Conservation (phyloP, 1,140 invertebrate genomes). For the Diorhabda carinulata region DNA sequence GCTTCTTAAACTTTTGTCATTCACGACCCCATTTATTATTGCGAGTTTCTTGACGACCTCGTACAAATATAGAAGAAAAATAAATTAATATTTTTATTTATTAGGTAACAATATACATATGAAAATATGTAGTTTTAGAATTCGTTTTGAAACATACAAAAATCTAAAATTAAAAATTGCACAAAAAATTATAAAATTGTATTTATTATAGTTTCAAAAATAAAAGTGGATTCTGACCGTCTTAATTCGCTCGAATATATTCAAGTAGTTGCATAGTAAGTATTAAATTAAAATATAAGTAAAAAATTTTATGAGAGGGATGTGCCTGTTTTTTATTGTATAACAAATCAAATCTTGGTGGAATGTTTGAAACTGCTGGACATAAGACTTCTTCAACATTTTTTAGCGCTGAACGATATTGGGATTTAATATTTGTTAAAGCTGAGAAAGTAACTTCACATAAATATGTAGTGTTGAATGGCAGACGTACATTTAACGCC, state of each 20-base stretch:
- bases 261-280: not conserved
- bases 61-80: conserved; percentile 20
- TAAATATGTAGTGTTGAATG: conserved; percentile 33
- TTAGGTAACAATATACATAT: conserved; percentile 20
- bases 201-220: conserved; percentile 22
- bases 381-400: conserved; percentile 25
- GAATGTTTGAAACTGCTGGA: conserved; percentile 17
- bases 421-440: conserved; percentile 33
- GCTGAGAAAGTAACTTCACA: conserved; percentile 31
- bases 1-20: conserved; percentile 20
- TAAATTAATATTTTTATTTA: conserved; percentile 19
- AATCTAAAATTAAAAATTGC: conserved; percentile 20
- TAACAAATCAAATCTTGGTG: conserved; percentile 33
- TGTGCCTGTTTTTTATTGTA: conserved; percentile 14
- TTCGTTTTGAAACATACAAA: too few relatives aligned
- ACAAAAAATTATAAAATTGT: conserved; percentile 24
- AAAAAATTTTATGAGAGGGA: conserved; percentile 25
- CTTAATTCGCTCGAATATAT: not conserved
- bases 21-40: conserved; percentile 20
- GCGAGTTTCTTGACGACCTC: conserved; percentile 20
- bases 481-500: conserved; percentile 23
- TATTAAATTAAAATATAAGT: conserved; percentile 25
- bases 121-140: conserved; percentile 18
- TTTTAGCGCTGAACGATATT: conserved; percentile 33
- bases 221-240: conserved; percentile 20